Conservation (phyloP, 2,797 vertebrate species). For the Apogon talboti region DNA sequence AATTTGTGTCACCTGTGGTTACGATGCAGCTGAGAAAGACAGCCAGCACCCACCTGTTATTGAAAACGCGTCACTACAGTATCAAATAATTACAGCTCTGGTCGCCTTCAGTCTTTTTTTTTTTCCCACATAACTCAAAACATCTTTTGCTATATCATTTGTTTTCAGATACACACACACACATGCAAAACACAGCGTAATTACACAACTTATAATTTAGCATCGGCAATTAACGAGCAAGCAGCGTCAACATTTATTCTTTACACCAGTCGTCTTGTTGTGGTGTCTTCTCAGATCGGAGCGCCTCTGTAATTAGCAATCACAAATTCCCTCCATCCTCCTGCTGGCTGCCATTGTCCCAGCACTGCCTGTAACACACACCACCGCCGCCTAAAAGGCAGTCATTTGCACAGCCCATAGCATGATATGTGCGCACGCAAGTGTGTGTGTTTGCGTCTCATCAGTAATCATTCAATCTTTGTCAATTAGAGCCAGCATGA, state of each 20-base stretch:
- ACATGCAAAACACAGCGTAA: conserved; percentile 34
- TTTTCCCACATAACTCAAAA: conserved; percentile 15
- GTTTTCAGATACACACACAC: conserved; percentile 9
- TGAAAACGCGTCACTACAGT: conserved; percentile 33
- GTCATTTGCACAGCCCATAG: conserved; percentile 12
- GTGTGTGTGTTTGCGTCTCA: conserved; percentile 35
- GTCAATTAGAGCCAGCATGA: conserved; percentile 61
- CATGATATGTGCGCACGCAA: neutral
- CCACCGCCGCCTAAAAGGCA: neutral
- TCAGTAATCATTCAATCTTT: conserved; percentile 66
- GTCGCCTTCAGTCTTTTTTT: conserved; percentile 7
- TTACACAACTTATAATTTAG: conserved; percentile 63
- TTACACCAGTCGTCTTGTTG: conserved; percentile 46
- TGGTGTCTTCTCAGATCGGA: conserved; percentile 37
- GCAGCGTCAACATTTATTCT: conserved; percentile 55
- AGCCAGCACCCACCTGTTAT: conserved; percentile 38
- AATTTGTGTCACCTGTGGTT: conserved; percentile 33
- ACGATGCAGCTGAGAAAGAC: neutral
- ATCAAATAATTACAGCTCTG: conserved; percentile 56
- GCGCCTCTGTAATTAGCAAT: conserved; percentile 70
- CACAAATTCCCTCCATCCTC: conserved; percentile 46
- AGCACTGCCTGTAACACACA: conserved; percentile 8
- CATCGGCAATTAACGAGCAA: conserved; percentile 57
- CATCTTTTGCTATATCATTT: conserved; percentile 27
- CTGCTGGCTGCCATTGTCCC: conserved; percentile 45